Evolutionary conservation across 2,888 invertebrate genomes (phyloP).

Genomic region (Phorcus lineatus): DNA sequence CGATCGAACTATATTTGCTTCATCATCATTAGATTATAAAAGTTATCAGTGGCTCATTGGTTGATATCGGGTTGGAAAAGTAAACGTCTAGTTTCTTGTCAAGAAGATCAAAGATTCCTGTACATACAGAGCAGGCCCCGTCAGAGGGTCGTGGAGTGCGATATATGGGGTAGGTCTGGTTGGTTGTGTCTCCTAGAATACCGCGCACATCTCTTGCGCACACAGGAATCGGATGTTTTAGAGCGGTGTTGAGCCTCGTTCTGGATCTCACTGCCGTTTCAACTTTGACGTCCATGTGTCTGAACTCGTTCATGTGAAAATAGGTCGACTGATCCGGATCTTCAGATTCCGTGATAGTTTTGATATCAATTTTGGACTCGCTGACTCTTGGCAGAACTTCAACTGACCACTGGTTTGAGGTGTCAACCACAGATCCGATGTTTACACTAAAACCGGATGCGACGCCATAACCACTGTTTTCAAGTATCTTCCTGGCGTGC

Average conservation of each 20-base stretch:
- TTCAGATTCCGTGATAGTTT: neutral
- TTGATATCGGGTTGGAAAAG: neutral
- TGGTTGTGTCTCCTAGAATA: conserved; percentile 10
- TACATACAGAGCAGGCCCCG: neutral
- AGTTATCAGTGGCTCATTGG: neutral
- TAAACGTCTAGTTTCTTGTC: conserved; percentile 20
- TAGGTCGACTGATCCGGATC: conserved; percentile 1
- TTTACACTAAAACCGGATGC: conserved; percentile 1
- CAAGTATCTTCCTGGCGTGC: neutral
- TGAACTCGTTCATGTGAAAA: conserved; percentile 20
- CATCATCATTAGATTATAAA: neutral
- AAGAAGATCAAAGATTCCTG: conserved; percentile 4
- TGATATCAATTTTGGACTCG: neutral
- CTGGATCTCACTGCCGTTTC: conserved; percentile 5
- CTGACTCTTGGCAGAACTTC: conserved; percentile 13
- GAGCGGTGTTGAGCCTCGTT: neutral
- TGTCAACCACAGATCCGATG: neutral
- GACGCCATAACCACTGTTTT: conserved; percentile 6
- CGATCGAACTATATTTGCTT: no score
- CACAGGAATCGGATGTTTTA: neutral
- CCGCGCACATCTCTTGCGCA: neutral
- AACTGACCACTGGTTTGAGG: neutral
- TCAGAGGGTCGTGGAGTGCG: conserved; percentile 12
- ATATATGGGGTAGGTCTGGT: conserved; percentile 6
- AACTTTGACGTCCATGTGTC: conserved; percentile 2